Conservation (phyloP, 1,140 invertebrate species). For the Heliconius congener region DNA sequence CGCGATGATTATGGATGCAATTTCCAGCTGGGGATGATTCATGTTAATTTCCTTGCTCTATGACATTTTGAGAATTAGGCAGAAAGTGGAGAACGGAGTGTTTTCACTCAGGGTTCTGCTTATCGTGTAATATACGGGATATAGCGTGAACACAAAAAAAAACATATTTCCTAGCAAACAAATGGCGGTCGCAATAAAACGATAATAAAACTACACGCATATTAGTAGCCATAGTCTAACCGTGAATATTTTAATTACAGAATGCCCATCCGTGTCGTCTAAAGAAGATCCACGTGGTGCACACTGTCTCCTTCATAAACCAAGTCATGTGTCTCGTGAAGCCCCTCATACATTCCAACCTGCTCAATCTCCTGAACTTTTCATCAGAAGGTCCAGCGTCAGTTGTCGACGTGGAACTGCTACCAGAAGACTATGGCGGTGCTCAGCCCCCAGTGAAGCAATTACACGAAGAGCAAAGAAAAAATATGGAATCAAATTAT, state of each 20-base stretch:
- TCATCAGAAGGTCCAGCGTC: constrained; percentile 75
- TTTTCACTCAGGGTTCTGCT: too few relatives aligned
- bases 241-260: constrained; percentile 58
- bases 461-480: constrained; percentile 74
- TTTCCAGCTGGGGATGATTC: too few relatives aligned
- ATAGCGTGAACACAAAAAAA: too few relatives aligned
- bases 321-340: constrained; percentile 83
- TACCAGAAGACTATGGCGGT: constrained; percentile 80
- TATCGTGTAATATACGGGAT: too few relatives aligned
- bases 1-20: too few relatives aligned
- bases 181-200: neutral
- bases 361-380: constrained; percentile 82
- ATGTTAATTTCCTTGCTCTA: too few relatives aligned
- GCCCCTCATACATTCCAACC: constrained; percentile 82
- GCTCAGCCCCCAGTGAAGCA: constrained; percentile 70
- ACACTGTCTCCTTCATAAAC: constrained; percentile 84
- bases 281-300: constrained; percentile 83
- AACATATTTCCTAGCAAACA: too few relatives aligned
- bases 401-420: constrained; percentile 70
- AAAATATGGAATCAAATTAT: constrained; percentile 76
- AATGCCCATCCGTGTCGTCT: constrained; percentile 83
- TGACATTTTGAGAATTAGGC: too few relatives aligned
- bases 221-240: neutral
- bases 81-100: too few relatives aligned
- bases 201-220: neutral